phyloP scores from a whole-genome alignment of 1,140 invertebrate genomes.

The Achatina immaculata region DNA sequence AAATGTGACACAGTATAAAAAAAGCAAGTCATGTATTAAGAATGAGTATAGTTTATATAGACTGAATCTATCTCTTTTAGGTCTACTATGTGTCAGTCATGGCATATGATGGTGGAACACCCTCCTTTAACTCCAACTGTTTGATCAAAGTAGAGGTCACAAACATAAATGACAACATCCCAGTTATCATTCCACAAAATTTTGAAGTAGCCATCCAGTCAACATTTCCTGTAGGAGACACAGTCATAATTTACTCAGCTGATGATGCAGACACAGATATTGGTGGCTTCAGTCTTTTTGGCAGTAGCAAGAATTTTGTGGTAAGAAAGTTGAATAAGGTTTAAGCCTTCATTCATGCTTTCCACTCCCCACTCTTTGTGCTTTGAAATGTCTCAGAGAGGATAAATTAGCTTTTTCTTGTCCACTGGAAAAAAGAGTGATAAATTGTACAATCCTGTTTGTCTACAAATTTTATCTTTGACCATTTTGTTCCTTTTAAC shows the following conservation, averaged over 20 bases:
- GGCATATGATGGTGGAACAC: conserved; percentile 49
- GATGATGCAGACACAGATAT: conserved; percentile 50
- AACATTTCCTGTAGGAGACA: conserved; percentile 34
- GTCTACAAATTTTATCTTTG: too few species aligned
- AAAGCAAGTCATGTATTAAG: too few species aligned
- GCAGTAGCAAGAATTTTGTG: conserved; percentile 41
- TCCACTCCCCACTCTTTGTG: background rate
- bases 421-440: background rate
- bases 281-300: conserved; percentile 42
- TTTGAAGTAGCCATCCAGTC: conserved; percentile 44
- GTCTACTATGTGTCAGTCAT: conserved; percentile 59
- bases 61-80: too few species aligned
- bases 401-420: background rate
- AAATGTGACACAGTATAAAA: too few species aligned
- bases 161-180: conserved; percentile 59
- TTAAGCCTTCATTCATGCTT: too few species aligned
- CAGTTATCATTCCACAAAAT: conserved; percentile 44
- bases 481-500: too few species aligned
- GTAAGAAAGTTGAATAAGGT: conserved; percentile 28
- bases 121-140: conserved; percentile 36
- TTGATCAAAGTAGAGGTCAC: conserved; percentile 48
- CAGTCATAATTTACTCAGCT: conserved; percentile 41
- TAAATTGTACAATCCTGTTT: too few species aligned
- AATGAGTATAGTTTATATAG: too few species aligned
- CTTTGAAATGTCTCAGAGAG: background rate